Evolutionary conservation across 1,140 invertebrate genomes (phyloP).

Genomic region (Macrobrachium nipponense): DNA sequence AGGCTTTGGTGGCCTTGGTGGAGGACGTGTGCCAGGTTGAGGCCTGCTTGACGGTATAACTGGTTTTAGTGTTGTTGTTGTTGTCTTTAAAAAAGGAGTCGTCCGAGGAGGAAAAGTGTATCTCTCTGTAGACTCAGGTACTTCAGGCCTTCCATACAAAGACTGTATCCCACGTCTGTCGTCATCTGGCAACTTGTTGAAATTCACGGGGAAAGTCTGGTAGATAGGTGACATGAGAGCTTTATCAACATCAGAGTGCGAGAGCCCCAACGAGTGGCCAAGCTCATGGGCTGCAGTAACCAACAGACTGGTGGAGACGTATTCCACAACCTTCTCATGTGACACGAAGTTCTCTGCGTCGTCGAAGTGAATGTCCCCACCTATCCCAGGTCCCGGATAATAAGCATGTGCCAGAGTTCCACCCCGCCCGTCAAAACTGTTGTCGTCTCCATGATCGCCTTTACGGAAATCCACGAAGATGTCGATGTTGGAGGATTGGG

Average conservation of each 20-base stretch:
- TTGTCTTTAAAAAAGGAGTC: background rate
- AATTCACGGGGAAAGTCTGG: constrained; percentile 72
- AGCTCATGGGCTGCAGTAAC: constrained; percentile 70
- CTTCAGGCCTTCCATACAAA: constrained; percentile 68
- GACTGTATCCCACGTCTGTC: constrained; percentile 70
- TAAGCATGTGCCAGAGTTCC: constrained; percentile 70
- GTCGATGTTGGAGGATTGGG: constrained; percentile 31
- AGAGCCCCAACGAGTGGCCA: constrained; percentile 70
- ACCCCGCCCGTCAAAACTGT: constrained; percentile 68
- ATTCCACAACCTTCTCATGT: constrained; percentile 45
- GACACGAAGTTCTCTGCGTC: constrained; percentile 70
- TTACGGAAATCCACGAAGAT: constrained; percentile 68
- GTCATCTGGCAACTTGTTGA: constrained; percentile 68
- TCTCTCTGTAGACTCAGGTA: background rate
- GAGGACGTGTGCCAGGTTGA: background rate
- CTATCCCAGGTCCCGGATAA: constrained; percentile 68
- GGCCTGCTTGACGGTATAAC: constrained; percentile 12
- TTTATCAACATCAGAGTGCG: constrained; percentile 67
- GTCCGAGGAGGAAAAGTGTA: too few relatives aligned
- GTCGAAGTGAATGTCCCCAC: constrained; percentile 73
- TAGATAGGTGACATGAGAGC: constrained; percentile 71
- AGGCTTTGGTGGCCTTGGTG: constrained; percentile 7
- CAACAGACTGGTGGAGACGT: constrained; percentile 70
- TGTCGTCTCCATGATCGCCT: constrained; percentile 82
- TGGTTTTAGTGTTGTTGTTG: constrained; percentile 9